Base-by-base conservation (phyloP, 2,888 invertebrate genomes). In the Synanthedon tipuliformis region DNA sequence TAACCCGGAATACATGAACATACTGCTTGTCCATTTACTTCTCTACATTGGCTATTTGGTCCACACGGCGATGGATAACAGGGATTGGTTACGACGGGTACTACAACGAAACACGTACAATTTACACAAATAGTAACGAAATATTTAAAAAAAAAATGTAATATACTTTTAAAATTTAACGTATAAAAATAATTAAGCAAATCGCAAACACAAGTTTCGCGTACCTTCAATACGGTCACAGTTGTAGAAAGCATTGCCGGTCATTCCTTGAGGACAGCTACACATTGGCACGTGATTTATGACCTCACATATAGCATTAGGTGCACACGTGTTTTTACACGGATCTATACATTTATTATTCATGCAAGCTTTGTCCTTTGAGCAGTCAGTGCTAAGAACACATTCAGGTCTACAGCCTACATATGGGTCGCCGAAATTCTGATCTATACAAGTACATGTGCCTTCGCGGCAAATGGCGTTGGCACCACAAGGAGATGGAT, bases 31-130 rank as follows among this genome's bases (percentile, higher is more conserved):
- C 90, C 90, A 60, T 91, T 91, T 4, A 89, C 70, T 72, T 89
- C 89, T 64, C 89, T 81, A 64, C 93, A 93, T 74, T 92, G 91
- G 58, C 93, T 92, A 71, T 93, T 92, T 7, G 92, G 91, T 27
- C 94, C 95, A 72, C 94, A 95, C 3, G 94, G 94, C 11, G 91
- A 90, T 45, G 93, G 92, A 55, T 88, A 73, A 69, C 94, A 94
- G 12, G 93, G 93, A 69, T 93, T 89, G 51, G 75, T 81, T 53
- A 73, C 61, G 49, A 77, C 60, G 34, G 81, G 82, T 40, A 73
- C 86, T 86, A 65, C 34, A 75, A 45, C 13, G 15, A 3, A 45
- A 45, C 5, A 45, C 15, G 15, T 45, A 13, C 13, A 45, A 23
- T 13, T 45, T 34, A 34, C 10, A 45, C 13, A 45, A 45, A 45